phyloP scores from a whole-genome alignment of 2,888 invertebrate genomes.

The Rugalucina vietnamica region DNA sequence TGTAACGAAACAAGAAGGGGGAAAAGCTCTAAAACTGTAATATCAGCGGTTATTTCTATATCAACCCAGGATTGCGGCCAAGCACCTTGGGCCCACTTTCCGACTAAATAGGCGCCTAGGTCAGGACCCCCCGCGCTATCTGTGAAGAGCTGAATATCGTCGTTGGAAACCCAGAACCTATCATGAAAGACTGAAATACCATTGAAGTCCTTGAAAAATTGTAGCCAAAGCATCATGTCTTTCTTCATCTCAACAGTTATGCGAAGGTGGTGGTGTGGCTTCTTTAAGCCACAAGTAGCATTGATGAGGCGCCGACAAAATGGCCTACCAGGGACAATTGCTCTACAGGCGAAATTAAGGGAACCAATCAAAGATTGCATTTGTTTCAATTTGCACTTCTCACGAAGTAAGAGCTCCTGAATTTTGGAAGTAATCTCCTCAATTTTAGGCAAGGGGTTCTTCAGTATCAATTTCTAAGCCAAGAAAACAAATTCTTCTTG shows the following conservation, averaged over 20 bases:
- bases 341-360: slow-evolving; percentile 13
- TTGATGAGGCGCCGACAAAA: slow-evolving; percentile 34
- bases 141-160: slow-evolving; percentile 18
- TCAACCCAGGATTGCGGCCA: slow-evolving; percentile 20
- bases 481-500: slow-evolving; percentile 9
- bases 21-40: slow-evolving; percentile 22
- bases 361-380: slow-evolving; percentile 17
- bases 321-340: slow-evolving; percentile 21
- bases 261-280: slow-evolving; percentile 15
- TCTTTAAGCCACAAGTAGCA: slow-evolving; percentile 7
- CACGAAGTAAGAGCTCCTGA: not conserved
- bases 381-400: not conserved
- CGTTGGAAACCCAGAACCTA: slow-evolving; percentile 15
- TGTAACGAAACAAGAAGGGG: slow-evolving; percentile 9
- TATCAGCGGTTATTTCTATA: slow-evolving; percentile 1
- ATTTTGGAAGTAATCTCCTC: not conserved
- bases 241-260: not conserved
- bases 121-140: slow-evolving; percentile 9
- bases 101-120: not conserved
- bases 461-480: slow-evolving; percentile 35
- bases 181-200: slow-evolving; percentile 18
- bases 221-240: slow-evolving; percentile 17
- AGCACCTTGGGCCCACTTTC: not conserved
- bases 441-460: slow-evolving; percentile 5
- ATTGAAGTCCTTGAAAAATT: slow-evolving; percentile 26